Evolutionary conservation across 2,888 invertebrate species (phyloP).

Genomic region (Ophion ellenae): DNA sequence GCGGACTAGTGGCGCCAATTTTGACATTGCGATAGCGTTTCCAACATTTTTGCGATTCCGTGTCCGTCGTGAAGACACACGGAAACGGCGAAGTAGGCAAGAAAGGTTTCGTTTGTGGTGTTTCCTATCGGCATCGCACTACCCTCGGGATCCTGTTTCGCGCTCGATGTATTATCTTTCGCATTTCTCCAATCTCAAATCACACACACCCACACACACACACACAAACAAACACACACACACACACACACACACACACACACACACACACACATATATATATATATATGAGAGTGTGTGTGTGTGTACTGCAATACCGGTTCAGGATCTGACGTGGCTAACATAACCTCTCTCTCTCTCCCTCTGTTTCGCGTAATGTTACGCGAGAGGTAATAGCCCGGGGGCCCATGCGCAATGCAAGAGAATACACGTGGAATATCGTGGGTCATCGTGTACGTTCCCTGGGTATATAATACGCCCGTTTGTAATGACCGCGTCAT

Average conservation of each 20-base stretch:
- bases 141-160: constrained; percentile 52
- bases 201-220: not conserved
- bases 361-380: constrained; percentile 36
- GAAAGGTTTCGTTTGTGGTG: constrained; percentile 3
- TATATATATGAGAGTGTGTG: not conserved
- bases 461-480: constrained; percentile 69
- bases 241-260: not conserved
- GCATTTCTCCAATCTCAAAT: constrained; percentile 28
- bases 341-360: constrained; percentile 47
- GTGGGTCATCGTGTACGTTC: constrained; percentile 63
- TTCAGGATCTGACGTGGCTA: constrained; percentile 47
- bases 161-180: constrained; percentile 57
- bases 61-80: not conserved
- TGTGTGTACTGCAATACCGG: constrained; percentile 1
- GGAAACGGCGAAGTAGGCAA: not conserved
- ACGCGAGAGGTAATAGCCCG: constrained; percentile 39
- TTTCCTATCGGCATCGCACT: constrained; percentile 43
- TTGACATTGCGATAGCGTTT: not conserved
- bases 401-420: constrained; percentile 53
- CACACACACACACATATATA: not conserved
- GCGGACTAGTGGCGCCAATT: not conserved
- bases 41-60: not conserved
- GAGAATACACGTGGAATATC: constrained; percentile 54
- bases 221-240: too few species aligned
- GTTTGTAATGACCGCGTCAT: constrained; percentile 79